phyloP scores from a whole-genome alignment of 2,888 invertebrate genomes.

The Caenorhabditis imperialis region DNA sequence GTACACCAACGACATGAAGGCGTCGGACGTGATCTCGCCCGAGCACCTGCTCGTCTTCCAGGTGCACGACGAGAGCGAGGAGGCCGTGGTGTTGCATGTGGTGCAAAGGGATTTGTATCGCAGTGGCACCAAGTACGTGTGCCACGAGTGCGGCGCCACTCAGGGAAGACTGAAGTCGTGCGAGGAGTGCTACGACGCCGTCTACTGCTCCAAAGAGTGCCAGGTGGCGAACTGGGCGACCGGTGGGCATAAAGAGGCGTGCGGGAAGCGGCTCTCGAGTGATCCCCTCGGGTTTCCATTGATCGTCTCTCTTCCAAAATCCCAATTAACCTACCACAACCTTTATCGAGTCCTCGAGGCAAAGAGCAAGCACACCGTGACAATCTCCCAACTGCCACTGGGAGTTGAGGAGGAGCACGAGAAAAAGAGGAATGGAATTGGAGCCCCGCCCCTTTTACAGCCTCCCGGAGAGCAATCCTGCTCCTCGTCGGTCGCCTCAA shows the following conservation, averaged over 20 bases:
- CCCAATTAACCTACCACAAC: conserved; percentile 79
- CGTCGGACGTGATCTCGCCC: conserved; percentile 60
- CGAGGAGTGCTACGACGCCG: conserved; percentile 80
- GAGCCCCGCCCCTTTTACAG: conserved; percentile 52
- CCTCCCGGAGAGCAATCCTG: conserved; percentile 32
- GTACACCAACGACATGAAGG: conserved; percentile 52
- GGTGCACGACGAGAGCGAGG: conserved; percentile 77
- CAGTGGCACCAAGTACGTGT: conserved; percentile 54
- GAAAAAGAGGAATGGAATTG: conserved; percentile 53
- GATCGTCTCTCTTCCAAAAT: conserved; percentile 80
- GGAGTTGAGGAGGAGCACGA: conserved; percentile 18
- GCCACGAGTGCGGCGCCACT: conserved; percentile 75
- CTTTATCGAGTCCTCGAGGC: conserved; percentile 79
- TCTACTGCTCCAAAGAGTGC: conserved; percentile 80
- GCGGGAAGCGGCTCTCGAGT: conserved; percentile 53
- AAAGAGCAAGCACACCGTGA: conserved; percentile 79
- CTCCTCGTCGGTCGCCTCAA: conserved; percentile 3
- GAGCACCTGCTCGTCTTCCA: conserved; percentile 68
- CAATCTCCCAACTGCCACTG: conserved; percentile 79
- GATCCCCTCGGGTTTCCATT: conserved; percentile 80
- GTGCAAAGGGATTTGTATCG: conserved; percentile 76
- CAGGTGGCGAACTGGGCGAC: conserved; percentile 79
- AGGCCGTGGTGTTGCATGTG: conserved; percentile 78
- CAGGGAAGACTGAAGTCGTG: conserved; percentile 75
- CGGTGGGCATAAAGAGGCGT: conserved; percentile 68